Evolutionary conservation across 2,888 invertebrate genomes (phyloP).

Genomic region (Acanthopleura granulata): DNA sequence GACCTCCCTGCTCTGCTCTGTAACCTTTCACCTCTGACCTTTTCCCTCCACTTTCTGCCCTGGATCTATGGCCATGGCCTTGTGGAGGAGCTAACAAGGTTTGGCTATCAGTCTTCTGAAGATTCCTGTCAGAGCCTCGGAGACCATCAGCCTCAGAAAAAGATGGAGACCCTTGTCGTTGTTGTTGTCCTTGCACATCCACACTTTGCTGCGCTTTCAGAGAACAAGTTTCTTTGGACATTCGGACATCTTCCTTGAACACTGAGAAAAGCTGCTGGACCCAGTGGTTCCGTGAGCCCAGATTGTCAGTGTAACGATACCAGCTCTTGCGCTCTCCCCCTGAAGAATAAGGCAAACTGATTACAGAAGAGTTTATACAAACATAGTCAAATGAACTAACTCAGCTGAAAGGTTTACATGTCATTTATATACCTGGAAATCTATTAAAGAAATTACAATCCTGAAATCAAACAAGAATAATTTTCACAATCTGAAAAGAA

Average conservation of each 20-base stretch:
- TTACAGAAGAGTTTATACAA: too few species aligned
- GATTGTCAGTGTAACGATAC: conserved; percentile 83
- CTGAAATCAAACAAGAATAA: too few species aligned
- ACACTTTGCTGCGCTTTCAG: background rate
- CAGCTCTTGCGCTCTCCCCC: conserved; percentile 89
- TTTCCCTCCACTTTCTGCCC: background rate
- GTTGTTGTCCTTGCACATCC: conserved; percentile 22
- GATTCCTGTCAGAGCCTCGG: background rate
- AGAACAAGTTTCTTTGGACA: conserved; percentile 19
- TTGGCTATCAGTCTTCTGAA: background rate
- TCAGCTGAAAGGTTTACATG: too few species aligned
- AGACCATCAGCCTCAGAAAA: background rate
- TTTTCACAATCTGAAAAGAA: too few species aligned
- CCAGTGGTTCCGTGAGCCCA: conserved; percentile 81
- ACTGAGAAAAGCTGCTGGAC: conserved; percentile 84
- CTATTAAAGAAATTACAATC: too few species aligned
- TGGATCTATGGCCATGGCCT: background rate
- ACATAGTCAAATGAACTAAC: too few species aligned
- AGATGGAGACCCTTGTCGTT: background rate
- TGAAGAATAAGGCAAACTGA: conserved; percentile 27
- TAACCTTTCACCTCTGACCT: conserved; percentile 9
- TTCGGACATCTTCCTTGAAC: conserved; percentile 83
- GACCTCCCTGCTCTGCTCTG: background rate
- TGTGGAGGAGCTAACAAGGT: background rate
- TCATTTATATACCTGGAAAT: too few species aligned